phyloP scores from a whole-genome alignment of 2,797 vertebrate species.

The Alca torda region DNA sequence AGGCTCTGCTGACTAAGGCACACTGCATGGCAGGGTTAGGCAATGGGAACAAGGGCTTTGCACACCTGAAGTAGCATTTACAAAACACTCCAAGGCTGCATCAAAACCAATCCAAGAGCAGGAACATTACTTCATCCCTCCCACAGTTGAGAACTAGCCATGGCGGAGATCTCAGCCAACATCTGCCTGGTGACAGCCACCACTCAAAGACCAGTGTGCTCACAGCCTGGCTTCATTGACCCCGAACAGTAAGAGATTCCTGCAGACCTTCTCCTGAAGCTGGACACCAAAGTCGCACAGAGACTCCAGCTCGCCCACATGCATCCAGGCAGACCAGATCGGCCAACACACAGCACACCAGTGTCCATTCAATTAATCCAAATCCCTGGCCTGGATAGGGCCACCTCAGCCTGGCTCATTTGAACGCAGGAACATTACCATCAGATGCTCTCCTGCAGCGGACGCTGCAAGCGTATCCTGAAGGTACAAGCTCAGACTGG shows the following conservation, averaged over 20 bases:
- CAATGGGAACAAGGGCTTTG: neutral
- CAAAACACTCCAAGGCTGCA: neutral
- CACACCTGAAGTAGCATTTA: neutral
- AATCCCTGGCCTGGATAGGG: neutral
- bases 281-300: neutral
- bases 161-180: neutral
- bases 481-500: neutral
- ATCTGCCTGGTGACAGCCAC: neutral
- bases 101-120: neutral
- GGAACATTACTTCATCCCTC: neutral
- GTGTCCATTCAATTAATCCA: neutral
- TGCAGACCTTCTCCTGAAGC: neutral
- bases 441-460: rapidly evolving
- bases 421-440: neutral
- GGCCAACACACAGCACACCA: neutral
- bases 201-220: neutral
- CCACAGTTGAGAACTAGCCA: neutral
- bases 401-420: neutral
- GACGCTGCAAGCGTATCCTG: rapidly evolving
- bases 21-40: neutral
- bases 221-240: neutral
- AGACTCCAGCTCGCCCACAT: neutral
- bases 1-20: neutral
- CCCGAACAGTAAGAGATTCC: neutral
- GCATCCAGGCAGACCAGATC: neutral